Percentiles rank a stretch among this genome's conserved stretches.
Conservation (phyloP, 2,113 vertebrate species). For the mouse (Mus musculus) region GRCm39 chr2:68141501-68142000, state of each 20-base stretch:
- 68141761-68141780: neutral
- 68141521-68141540: neutral
- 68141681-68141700: neutral
- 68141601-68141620: neutral
- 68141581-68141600: constrained; percentile 32
- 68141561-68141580: constrained; percentile 5
- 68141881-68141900: neutral
- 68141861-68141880: neutral
- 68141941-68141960: constrained; percentile 3
- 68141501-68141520: neutral
- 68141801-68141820: neutral
- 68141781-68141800: neutral
- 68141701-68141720: neutral
- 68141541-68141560: neutral
- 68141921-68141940: neutral
- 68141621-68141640: neutral
- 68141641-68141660: constrained; percentile 1
- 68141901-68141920: neutral
- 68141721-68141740: neutral
- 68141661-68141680: constrained; percentile 3
- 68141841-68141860: neutral
- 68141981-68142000: neutral
- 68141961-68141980: neutral
- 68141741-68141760: neutral
- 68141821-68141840: neutral